These are phyloP conservation scores for Phylloscopus whistleri DNA, from an alignment of 2,113 vertebrate genomes.

Conservation along the genomic window DNA sequence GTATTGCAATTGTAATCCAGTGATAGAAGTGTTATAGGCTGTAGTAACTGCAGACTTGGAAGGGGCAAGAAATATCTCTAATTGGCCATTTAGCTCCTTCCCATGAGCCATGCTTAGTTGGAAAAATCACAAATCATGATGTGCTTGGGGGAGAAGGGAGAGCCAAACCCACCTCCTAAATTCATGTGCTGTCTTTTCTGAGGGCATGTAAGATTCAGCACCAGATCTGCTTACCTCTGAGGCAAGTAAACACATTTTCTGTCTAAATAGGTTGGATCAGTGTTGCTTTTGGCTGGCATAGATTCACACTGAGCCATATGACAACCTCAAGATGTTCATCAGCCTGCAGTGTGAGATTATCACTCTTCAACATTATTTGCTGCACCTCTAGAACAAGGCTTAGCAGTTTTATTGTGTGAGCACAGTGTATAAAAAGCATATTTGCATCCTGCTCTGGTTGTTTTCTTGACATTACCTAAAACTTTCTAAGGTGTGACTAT, in stretches of 20 bases:
- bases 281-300: neutral
- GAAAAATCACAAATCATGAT: neutral
- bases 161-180: neutral
- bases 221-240: neutral
- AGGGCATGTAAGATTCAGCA: neutral
- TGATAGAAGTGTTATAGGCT: neutral
- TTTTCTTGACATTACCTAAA: neutral
- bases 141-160: neutral
- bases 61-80: neutral
- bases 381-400: neutral
- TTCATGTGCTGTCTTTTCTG: neutral
- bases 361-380: neutral
- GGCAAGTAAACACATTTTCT: neutral
- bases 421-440: neutral
- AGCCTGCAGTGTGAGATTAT: neutral
- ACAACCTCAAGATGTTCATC: neutral
- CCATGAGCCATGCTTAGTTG: neutral
- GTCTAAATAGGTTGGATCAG: neutral
- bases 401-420: neutral
- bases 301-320: neutral
- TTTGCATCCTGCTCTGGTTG: neutral
- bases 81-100: neutral
- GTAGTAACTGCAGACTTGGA: neutral
- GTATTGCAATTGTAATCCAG: neutral
- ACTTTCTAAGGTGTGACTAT: neutral